Evolutionary conservation across 1,140 invertebrate genomes (phyloP).

Genomic region (Rhopalosiphum padi): DNA sequence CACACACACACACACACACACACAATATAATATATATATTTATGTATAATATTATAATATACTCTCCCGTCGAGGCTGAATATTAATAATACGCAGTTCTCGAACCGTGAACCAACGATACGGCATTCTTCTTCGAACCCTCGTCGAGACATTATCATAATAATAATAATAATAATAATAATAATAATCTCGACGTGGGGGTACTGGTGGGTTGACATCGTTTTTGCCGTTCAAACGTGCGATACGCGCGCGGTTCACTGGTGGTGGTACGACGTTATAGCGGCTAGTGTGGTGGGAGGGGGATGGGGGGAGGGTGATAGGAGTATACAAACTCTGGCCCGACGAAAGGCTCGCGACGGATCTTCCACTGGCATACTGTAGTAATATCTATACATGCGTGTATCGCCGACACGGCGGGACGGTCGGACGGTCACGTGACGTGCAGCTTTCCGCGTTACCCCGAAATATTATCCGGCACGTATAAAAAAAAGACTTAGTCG

Average conservation of each 20-base stretch:
- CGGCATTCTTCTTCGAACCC: conserved; percentile 15
- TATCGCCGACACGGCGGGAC: neutral
- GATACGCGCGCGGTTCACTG: conserved; percentile 3
- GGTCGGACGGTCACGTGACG: neutral
- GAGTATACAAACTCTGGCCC: neutral
- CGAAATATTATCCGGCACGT: neutral
- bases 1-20: neutral
- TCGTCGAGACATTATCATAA: conserved; percentile 29
- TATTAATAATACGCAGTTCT: conserved; percentile 36
- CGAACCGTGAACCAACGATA: conserved; percentile 39
- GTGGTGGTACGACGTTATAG: neutral
- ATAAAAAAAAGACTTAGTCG: conserved; percentile 2
- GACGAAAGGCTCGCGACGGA: neutral
- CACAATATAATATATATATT: neutral
- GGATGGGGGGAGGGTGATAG: no score
- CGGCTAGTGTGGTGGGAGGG: no score
- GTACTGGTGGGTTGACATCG: neutral
- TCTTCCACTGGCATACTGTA: neutral
- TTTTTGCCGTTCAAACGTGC: conserved; percentile 17
- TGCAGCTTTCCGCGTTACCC: neutral
- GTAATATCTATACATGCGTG: neutral
- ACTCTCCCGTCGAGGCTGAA: conserved; percentile 15
- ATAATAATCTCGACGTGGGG: neutral
- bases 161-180: conserved; percentile 9
- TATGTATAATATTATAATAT: neutral